These are phyloP conservation scores for Spialia ferax DNA, from an alignment of 2,888 invertebrate genomes.

Conservation along the genomic window DNA sequence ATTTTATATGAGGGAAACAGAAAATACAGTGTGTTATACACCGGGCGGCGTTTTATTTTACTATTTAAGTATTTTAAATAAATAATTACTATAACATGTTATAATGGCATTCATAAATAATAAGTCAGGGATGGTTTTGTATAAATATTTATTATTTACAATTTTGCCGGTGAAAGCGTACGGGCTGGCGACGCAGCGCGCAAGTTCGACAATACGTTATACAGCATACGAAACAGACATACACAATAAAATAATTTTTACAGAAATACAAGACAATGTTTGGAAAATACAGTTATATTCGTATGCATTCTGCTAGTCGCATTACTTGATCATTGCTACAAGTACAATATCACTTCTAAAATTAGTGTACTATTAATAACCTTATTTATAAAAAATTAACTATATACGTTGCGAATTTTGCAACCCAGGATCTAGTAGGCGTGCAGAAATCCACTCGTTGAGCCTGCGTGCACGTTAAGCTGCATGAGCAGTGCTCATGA, in stretches of 20 bases:
- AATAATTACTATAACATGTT: too few relatives aligned
- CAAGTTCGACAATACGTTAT: slow-evolving; percentile 3
- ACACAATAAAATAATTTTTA: slow-evolving; percentile 5
- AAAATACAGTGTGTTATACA: slow-evolving; percentile 48
- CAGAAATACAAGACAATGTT: neutral
- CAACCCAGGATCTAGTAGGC: neutral
- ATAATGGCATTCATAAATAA: slow-evolving; percentile 35
- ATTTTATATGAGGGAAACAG: slow-evolving; percentile 45
- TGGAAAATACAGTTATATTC: neutral
- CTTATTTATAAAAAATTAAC: neutral
- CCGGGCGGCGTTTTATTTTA: slow-evolving; percentile 43
- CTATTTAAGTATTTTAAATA: neutral
- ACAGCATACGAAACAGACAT: neutral
- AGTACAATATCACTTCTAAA: neutral
- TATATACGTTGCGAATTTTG: neutral
- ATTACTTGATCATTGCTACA: slow-evolving; percentile 1
- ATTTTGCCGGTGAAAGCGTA: slow-evolving; percentile 56
- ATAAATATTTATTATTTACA: slow-evolving; percentile 78
- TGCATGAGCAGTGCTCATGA: neutral
- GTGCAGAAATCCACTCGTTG: neutral
- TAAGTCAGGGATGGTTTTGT: slow-evolving; percentile 57
- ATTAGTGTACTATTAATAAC: neutral
- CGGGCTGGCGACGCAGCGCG: neutral
- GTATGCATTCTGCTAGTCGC: neutral
- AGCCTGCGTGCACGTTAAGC: neutral